Percentiles rank a stretch among this genome's conserved stretches.
These are phyloP conservation scores for Pipistrellus pipistrellus DNA, from an alignment of 2,797 vertebrate species.

Conservation along the genomic window DNA sequence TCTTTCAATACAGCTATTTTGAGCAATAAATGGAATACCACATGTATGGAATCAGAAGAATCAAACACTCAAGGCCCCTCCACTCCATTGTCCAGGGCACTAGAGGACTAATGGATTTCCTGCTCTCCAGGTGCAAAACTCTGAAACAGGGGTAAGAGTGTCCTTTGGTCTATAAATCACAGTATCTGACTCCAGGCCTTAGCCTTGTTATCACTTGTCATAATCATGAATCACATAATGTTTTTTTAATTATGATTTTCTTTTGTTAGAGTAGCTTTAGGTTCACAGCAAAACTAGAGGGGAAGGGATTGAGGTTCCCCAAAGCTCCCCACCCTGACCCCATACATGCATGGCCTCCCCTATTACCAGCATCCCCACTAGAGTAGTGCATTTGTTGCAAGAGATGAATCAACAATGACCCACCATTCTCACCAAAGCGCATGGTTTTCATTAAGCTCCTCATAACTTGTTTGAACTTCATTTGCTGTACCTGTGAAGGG, in stretches of 20 bases:
- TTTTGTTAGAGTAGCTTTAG: neutral
- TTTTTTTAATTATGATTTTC: neutral
- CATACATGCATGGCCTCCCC: neutral
- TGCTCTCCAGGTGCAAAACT: neutral
- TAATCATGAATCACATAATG: neutral
- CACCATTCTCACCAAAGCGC: neutral
- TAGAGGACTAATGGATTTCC: neutral
- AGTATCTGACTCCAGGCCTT: neutral
- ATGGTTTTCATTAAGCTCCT: neutral
- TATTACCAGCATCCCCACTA: neutral
- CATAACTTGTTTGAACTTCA: neutral
- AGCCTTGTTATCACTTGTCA: neutral
- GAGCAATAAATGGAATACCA: neutral
- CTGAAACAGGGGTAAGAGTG: neutral
- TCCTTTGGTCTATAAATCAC: neutral
- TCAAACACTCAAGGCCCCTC: neutral
- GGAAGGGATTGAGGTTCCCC: neutral
- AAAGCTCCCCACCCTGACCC: neutral
- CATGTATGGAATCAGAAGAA: neutral
- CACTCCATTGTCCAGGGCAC: accelerated
- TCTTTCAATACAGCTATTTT: slow-evolving; percentile 15
- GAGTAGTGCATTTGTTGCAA: neutral
- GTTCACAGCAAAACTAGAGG: neutral
- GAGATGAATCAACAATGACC: neutral
- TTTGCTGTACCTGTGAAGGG: neutral